Percentiles rank a stretch among this genome's conserved stretches.
Conservation (phyloP, 2,888 invertebrate genomes). For the Mimumesa dahlbomi region DNA sequence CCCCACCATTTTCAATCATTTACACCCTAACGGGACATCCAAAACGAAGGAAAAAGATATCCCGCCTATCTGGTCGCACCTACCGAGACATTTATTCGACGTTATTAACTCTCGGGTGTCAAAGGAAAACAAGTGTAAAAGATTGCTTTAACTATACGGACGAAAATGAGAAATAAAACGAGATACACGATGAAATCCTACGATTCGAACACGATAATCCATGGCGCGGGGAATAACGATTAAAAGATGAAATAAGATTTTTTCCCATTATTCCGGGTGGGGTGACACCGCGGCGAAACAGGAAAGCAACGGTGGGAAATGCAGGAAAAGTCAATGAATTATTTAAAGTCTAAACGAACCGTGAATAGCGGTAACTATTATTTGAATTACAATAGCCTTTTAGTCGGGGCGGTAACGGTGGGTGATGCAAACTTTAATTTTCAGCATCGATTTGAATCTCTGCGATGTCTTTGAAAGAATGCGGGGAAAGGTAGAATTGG, state of each 20-base stretch:
- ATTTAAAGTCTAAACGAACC: constrained; percentile 18
- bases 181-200: too few species aligned
- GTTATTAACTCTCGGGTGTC: not conserved
- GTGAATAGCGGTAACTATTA: constrained; percentile 26
- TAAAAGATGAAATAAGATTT: constrained; percentile 7
- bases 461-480: constrained; percentile 31
- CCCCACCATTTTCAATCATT: not conserved
- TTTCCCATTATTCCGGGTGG: not conserved
- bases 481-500: constrained; percentile 11
- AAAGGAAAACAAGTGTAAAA: too few species aligned
- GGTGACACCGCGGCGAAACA: not conserved
- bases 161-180: too few species aligned
- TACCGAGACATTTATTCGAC: not conserved
- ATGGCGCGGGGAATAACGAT: not conserved
- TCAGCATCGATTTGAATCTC: constrained; percentile 39
- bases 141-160: too few species aligned
- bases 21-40: not conserved
- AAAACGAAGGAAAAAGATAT: too few species aligned
- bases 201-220: not conserved
- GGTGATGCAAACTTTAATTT: constrained; percentile 37
- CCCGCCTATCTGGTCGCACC: not conserved
- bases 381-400: constrained; percentile 32
- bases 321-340: constrained; percentile 22
- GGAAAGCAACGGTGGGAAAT: constrained; percentile 18
- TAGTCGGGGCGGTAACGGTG: constrained; percentile 19